Conservation (phyloP, 2,797 vertebrate species). For the Moxostoma hubbsi region DNA sequence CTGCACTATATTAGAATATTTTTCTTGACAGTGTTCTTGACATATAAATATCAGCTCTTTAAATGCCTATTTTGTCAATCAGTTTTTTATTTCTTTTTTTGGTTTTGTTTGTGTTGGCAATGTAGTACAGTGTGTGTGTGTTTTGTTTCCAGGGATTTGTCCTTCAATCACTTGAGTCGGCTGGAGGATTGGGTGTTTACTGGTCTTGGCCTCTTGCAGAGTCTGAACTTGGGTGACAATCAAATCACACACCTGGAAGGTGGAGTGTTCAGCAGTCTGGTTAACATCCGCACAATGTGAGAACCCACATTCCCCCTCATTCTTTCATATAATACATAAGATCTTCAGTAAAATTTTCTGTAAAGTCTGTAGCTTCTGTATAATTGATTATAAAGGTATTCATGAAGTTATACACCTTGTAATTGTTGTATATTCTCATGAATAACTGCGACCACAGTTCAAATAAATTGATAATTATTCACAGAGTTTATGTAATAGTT, state of each 20-base stretch:
- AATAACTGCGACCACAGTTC: no score
- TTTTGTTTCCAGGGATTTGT: constrained; percentile 85
- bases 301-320: constrained; percentile 61
- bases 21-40: no score
- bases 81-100: background rate
- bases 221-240: constrained; percentile 91
- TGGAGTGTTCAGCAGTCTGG: constrained; percentile 88
- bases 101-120: background rate
- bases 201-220: constrained; percentile 88
- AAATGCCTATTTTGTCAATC: constrained; percentile 9
- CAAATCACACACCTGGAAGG: constrained; percentile 91
- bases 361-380: background rate
- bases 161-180: constrained; percentile 91
- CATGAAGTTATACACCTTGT: no score
- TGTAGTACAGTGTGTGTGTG: background rate
- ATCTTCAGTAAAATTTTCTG: background rate
- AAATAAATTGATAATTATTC: no score
- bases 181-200: constrained; percentile 92
- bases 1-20: no score
- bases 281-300: constrained; percentile 89
- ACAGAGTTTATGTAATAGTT: no score
- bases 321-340: background rate
- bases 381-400: background rate
- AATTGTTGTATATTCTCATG: no score
- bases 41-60: background rate